phyloP scores from a whole-genome alignment of 1,140 invertebrate species.

The Daktulosphaira vitifoliae region DNA sequence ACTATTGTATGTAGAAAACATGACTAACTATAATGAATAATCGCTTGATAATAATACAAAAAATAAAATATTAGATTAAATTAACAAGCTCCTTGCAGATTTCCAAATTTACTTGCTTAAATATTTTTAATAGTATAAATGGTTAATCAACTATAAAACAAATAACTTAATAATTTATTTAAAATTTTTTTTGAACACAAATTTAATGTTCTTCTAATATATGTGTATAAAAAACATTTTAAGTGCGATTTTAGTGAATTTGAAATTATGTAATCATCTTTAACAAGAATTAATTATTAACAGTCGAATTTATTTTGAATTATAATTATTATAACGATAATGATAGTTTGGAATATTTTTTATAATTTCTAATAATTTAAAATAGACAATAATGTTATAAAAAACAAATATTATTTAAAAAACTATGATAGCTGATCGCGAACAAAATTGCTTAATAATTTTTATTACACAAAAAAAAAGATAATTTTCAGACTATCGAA shows the following conservation, averaged over 20 bases:
- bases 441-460: constrained; percentile 17
- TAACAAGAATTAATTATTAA: constrained; percentile 24
- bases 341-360: not conserved
- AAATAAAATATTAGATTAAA: constrained; percentile 21
- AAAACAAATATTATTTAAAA: not conserved
- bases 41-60: constrained; percentile 17
- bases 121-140: not conserved
- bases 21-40: not conserved
- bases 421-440: constrained; percentile 15
- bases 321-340: constrained; percentile 10
- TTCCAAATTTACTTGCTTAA: not conserved
- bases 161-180: constrained; percentile 12
- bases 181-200: not conserved
- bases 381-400: no score
- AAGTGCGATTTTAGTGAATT: constrained; percentile 25
- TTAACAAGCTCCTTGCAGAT: constrained; percentile 14
- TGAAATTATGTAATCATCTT: constrained; percentile 19
- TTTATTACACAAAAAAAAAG: constrained; percentile 5
- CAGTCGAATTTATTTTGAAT: constrained; percentile 9
- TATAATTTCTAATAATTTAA: no score
- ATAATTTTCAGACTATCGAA: constrained; percentile 31
- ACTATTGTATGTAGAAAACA: constrained; percentile 3
- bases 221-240: constrained; percentile 25
- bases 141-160: constrained; percentile 18
- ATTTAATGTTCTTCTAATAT: not conserved